These are phyloP conservation scores for Brachionus plicatilis DNA, from an alignment of 1,140 invertebrate genomes.

Conservation along the genomic window DNA sequence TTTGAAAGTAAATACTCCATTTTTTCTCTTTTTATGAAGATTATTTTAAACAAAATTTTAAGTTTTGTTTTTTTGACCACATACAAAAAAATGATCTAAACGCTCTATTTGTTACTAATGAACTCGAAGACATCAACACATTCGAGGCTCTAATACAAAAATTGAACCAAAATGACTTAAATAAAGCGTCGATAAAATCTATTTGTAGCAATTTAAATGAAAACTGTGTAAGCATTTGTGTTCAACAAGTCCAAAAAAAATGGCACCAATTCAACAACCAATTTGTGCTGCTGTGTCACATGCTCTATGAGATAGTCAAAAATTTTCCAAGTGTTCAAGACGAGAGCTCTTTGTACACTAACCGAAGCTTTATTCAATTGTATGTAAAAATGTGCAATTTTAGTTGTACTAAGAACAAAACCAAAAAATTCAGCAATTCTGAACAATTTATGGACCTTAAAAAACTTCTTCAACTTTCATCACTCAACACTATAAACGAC, in stretches of 20 bases:
- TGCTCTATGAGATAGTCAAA: constrained; percentile 30
- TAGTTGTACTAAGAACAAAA: constrained; percentile 7
- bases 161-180: constrained; percentile 8
- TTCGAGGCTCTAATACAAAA: neutral
- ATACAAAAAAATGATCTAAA: constrained; percentile 27
- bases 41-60: neutral
- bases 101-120: neutral
- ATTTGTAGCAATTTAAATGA: constrained; percentile 16
- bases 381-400: constrained; percentile 12
- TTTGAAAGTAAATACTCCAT: neutral
- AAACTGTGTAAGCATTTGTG: neutral
- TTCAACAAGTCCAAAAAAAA: constrained; percentile 36
- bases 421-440: neutral
- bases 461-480: constrained; percentile 35
- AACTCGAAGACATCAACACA: neutral
- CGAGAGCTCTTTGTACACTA: constrained; percentile 4
- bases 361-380: constrained; percentile 14
- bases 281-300: neutral
- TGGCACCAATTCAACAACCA: constrained; percentile 36
- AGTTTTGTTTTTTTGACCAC: constrained; percentile 31
- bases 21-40: neutral
- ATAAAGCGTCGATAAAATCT: neutral
- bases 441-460: neutral
- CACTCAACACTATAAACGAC: constrained; percentile 8
- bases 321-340: constrained; percentile 19